phyloP scores from a whole-genome alignment of 2,113 vertebrate genomes.

The Phylloscopus whistleri region DNA sequence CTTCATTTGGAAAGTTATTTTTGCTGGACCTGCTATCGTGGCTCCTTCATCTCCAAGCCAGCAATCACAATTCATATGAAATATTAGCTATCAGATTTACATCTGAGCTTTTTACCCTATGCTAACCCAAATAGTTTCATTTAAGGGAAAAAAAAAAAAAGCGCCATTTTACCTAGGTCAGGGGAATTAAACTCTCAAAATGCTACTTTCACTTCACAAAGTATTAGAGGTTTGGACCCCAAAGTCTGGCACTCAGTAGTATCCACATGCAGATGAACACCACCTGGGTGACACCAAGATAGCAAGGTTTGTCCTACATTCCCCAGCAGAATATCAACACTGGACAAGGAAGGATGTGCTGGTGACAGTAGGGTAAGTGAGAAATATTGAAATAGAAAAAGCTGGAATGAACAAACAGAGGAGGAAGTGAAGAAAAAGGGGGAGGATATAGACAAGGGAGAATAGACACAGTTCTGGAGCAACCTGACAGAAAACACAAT shows the following conservation, averaged over 20 bases:
- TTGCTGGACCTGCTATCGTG: background rate
- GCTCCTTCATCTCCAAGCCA: background rate
- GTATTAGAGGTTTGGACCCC: background rate
- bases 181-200: background rate
- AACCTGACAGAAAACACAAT: background rate
- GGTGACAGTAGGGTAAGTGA: background rate
- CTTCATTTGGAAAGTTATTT: background rate
- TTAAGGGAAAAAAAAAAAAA: background rate
- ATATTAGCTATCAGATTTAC: background rate
- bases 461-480: background rate
- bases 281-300: background rate
- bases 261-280: fast-evolving
- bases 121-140: background rate
- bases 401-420: background rate
- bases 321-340: background rate
- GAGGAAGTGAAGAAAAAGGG: background rate
- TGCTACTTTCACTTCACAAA: background rate
- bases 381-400: background rate
- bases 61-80: background rate
- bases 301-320: background rate
- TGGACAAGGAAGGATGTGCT: background rate
- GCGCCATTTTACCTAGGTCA: background rate
- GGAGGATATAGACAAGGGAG: background rate
- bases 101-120: background rate
- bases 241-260: background rate